Evolutionary conservation across 1,140 invertebrate species (phyloP).

Genomic region (Drosophila sucinea): DNA sequence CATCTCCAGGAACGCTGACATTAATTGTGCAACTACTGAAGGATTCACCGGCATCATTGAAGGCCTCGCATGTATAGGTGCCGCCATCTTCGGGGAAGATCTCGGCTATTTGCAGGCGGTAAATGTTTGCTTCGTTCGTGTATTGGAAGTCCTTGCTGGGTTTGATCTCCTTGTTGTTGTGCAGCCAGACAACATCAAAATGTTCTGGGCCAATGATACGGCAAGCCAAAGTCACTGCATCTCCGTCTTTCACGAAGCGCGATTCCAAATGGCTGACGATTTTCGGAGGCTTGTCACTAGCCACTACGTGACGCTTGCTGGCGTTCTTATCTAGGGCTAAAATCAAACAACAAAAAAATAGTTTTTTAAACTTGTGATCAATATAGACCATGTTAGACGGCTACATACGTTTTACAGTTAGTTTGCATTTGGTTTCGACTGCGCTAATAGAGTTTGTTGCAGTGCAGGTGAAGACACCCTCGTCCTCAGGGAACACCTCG

Average conservation of each 20-base stretch:
- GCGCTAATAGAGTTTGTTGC: slow-evolving; percentile 95
- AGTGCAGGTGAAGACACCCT: slow-evolving; percentile 93
- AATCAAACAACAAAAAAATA: background rate
- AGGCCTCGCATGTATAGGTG: slow-evolving; percentile 97
- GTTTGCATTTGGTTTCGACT: slow-evolving; percentile 91
- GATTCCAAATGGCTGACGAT: slow-evolving; percentile 93
- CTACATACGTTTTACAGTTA: slow-evolving; percentile 92
- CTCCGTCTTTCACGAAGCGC: slow-evolving; percentile 92
- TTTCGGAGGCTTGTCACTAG: slow-evolving; percentile 89
- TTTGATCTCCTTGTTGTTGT: slow-evolving; percentile 98
- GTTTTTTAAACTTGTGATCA: background rate
- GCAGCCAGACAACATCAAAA: slow-evolving; percentile 97
- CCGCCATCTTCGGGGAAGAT: slow-evolving; percentile 95
- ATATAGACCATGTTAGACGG: no score
- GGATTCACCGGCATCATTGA: slow-evolving; percentile 96
- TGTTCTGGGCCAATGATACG: slow-evolving; percentile 93
- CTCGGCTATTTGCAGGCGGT: slow-evolving; percentile 95
- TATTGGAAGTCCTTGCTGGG: slow-evolving; percentile 98
- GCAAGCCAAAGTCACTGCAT: slow-evolving; percentile 92
- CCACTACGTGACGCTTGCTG: slow-evolving; percentile 83
- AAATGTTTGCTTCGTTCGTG: slow-evolving; percentile 93
- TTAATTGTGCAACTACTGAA: slow-evolving; percentile 95
- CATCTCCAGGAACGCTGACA: slow-evolving; percentile 94
- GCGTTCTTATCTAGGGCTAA: slow-evolving; percentile 87
- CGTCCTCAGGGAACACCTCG: slow-evolving; percentile 97